Conservation (phyloP, 2,888 invertebrate genomes). For the Drosophila incognita region DNA sequence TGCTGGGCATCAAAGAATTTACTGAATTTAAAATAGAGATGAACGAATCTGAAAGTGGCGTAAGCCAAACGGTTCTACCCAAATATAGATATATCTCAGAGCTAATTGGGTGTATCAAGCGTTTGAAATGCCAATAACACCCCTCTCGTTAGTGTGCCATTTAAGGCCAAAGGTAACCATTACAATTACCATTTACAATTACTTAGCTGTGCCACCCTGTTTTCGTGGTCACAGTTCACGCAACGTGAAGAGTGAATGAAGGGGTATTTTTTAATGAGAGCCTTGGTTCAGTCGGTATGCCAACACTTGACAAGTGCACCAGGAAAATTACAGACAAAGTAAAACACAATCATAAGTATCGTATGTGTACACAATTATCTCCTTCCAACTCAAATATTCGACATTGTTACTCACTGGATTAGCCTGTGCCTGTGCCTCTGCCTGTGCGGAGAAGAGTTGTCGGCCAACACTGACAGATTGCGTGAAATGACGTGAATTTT, state of each 20-base stretch:
- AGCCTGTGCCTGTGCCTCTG: slow-evolving; percentile 43
- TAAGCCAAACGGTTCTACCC: neutral
- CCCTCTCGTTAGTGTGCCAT: slow-evolving; percentile 45
- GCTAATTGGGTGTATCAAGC: slow-evolving; percentile 85
- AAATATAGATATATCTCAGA: slow-evolving; percentile 67
- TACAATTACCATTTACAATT: slow-evolving; percentile 68
- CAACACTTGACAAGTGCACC: slow-evolving; percentile 77
- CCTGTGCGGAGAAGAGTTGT: slow-evolving; percentile 41
- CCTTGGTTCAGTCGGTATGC: slow-evolving; percentile 63
- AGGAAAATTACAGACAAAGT: slow-evolving; percentile 51
- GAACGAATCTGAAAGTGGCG: neutral
- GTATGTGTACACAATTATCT: slow-evolving; percentile 58
- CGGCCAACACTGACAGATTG: slow-evolving; percentile 57
- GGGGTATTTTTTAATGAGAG: slow-evolving; percentile 72
- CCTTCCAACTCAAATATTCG: slow-evolving; percentile 42
- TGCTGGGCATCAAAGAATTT: slow-evolving; percentile 14
- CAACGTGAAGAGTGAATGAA: slow-evolving; percentile 22
- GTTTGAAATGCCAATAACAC: slow-evolving; percentile 49
- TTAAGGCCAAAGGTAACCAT: slow-evolving; percentile 64
- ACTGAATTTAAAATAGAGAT: slow-evolving; percentile 40
- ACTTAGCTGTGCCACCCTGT: slow-evolving; percentile 53
- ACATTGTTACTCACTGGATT: slow-evolving; percentile 56
- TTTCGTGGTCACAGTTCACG: slow-evolving; percentile 37
- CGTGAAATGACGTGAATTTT: slow-evolving; percentile 79
- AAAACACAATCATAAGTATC: slow-evolving; percentile 57